A percentile compares a stretch with the other conserved stretches of the same genome.
phyloP scores from a whole-genome alignment of 2,888 invertebrate species.

The Xestia rhomboidea region DNA sequence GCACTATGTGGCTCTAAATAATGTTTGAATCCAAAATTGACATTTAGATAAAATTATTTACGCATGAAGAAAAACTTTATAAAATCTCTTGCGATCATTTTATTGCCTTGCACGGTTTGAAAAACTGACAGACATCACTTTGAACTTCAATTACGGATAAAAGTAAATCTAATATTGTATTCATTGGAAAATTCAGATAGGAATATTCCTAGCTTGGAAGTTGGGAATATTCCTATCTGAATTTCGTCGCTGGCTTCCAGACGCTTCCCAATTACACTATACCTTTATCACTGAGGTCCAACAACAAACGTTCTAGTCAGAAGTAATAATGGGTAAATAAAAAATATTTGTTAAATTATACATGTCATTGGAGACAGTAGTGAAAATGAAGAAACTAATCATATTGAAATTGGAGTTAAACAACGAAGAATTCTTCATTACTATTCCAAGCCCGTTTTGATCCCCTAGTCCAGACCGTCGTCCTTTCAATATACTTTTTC shows the following conservation, averaged over 20 bases:
- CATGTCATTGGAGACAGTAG: background rate
- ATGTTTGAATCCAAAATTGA: background rate
- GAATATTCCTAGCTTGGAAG: background rate
- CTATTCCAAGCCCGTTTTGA: background rate
- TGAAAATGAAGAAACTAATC: background rate
- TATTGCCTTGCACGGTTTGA: background rate
- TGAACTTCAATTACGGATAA: background rate
- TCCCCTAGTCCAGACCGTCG: background rate
- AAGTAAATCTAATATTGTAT: background rate
- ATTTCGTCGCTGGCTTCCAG: constrained; percentile 10
- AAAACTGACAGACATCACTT: background rate
- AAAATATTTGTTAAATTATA: background rate
- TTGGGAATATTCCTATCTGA: constrained; percentile 16
- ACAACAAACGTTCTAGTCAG: constrained; percentile 5
- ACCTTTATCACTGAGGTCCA: constrained; percentile 1
- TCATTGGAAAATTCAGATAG: background rate
- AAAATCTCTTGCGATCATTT: background rate
- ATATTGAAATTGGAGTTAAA: background rate
- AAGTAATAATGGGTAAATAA: background rate
- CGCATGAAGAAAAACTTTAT: background rate
- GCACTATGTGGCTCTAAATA: no score
- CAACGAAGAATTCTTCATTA: background rate
- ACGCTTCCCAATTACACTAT: constrained; percentile 17
- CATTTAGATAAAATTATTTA: background rate
- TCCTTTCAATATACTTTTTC: background rate